phyloP scores from a whole-genome alignment of 2,113 vertebrate genomes.

The Prinia subflava region DNA sequence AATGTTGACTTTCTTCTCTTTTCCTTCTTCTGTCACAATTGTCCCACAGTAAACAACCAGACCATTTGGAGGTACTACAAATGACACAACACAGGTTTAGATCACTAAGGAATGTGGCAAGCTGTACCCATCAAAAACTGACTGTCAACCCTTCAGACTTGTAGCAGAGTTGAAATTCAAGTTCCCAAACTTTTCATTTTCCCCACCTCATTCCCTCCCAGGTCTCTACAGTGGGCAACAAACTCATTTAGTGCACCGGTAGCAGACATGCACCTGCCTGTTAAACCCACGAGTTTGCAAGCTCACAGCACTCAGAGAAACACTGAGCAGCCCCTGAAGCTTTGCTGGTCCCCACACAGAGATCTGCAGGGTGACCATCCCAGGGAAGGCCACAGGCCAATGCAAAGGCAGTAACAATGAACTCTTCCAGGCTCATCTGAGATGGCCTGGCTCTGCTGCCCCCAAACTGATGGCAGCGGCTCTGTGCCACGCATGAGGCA shows the following conservation, averaged over 20 bases:
- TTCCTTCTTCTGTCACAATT: constrained; percentile 99
- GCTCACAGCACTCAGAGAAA: neutral
- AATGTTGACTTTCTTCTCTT: constrained; percentile 99
- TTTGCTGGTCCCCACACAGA: neutral
- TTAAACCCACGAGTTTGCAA: neutral
- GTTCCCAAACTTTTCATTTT: neutral
- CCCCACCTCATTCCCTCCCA: neutral
- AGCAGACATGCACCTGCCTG: neutral
- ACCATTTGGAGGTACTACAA: constrained; percentile 97
- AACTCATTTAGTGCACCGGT: neutral
- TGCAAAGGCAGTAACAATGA: neutral
- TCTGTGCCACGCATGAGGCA: neutral
- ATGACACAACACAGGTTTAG: constrained; percentile 45
- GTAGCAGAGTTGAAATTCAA: neutral
- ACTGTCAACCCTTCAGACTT: neutral
- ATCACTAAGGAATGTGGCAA: neutral
- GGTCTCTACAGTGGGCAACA: neutral
- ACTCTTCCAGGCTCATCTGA: neutral
- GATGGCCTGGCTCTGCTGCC: neutral
- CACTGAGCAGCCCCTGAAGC: neutral
- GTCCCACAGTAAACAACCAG: constrained; percentile 99
- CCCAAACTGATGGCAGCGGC: neutral
- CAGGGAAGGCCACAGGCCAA: neutral
- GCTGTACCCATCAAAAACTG: neutral
- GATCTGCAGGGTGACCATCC: neutral